Base-by-base conservation (phyloP, 2,797 vertebrate species). In the Capromys pilorides region DNA sequence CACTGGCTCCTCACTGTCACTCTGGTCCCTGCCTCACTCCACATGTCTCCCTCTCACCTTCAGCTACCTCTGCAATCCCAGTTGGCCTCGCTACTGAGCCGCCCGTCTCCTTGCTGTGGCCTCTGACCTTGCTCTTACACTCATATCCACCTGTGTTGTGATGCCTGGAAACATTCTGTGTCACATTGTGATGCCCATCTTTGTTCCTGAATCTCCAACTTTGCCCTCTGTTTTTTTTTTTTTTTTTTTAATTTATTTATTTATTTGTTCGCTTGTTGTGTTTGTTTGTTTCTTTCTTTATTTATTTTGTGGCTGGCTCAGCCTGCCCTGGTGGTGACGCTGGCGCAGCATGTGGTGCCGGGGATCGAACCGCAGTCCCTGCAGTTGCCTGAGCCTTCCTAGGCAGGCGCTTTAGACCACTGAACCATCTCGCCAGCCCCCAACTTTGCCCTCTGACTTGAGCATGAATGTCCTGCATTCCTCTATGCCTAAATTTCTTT, bases 401-500 rank as follows among this genome's bases (percentile, higher is more conserved):
- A n/a, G n/a, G n/a, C n/a, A n/a, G n/a, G n/a, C n/a, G n/a, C n/a
- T n/a, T n/a, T n/a, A n/a, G n/a, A n/a, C n/a, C n/a, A n/a, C n/a
- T n/a, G n/a, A n/a, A n/a, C n/a, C n/a, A n/a, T n/a, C n/a, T n/a
- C n/a, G n/a, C n/a, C n/a, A n/a, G n/a, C n/a, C n/a, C n/a, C n/a
- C n/a, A n/a, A n/a, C n/a, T n/a, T 45, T 69, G 39, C 5, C 28
- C 33, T 89, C 80, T 86, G 75, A 61, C 51, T 45, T 95, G 85
- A 61, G 9, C 8, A 18, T 82, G 39, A 90, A 66, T n/a, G 22
- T 61, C 45, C 36, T 31, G 33, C 31, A 6, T 86, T 14, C 61
- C 26, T 71, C 86, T 71, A 26, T 84, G 21, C 45, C n/a, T 36
- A 54, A 80, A 86, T 93, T 75, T 54, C 93, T 64, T 64, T 86